Evolutionary conservation across 2,797 vertebrate species (phyloP), one percentile per base, ranked within the genome.

Genomic region (Anas bahamensis): DNA sequence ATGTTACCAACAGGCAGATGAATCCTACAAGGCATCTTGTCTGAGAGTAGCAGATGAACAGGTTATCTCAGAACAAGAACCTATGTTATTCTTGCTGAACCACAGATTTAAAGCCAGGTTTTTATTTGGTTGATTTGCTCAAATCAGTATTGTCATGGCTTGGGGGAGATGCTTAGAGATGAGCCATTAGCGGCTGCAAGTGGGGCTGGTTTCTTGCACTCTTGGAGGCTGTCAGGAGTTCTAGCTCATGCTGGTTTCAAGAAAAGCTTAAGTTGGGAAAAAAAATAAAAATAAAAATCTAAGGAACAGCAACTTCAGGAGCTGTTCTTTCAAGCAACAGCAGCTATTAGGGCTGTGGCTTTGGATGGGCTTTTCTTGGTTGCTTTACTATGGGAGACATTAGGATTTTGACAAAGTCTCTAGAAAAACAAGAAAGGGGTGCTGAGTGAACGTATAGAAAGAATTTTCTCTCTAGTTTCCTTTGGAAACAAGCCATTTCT

Each of bases 1-100:
- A 18, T 6, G 8, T 8, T 52, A 2, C 37, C 46, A 39, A 6
- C 16, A 29, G 2, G 0, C 18, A 16, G 28, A 22, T 6, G 7
- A 16, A 21, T 74, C 48, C 60, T 68, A 37, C 35, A 19, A 11
- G 10, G 5, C n/a, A 29, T 5, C n/a, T 77, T 39, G 42, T 33
- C 52, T 66, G 52, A 69, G 39, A 53, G 6, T 9, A 66, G 50
- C 55, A 39, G 70, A 46, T 7, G 52, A 46, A 75, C 46, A 74
- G 42, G 57, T 19, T 22, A 7, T 7, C 44, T 39, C 53, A n/a
- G 80, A 69, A 31, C 5, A 26, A 13, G 1, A 7, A 61, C 7
- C 24, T 33, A 19, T 31, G 7, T 61, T 59, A 7, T 5, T 31
- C 23, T 26, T 24, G 29, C 1, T 29, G 37, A 46, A 76, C 29